Percentiles rank a stretch among this genome's conserved stretches.
Evolutionary conservation across 2,797 vertebrate genomes (phyloP).

Genomic region (Petrocephalus sullivani): DNA sequence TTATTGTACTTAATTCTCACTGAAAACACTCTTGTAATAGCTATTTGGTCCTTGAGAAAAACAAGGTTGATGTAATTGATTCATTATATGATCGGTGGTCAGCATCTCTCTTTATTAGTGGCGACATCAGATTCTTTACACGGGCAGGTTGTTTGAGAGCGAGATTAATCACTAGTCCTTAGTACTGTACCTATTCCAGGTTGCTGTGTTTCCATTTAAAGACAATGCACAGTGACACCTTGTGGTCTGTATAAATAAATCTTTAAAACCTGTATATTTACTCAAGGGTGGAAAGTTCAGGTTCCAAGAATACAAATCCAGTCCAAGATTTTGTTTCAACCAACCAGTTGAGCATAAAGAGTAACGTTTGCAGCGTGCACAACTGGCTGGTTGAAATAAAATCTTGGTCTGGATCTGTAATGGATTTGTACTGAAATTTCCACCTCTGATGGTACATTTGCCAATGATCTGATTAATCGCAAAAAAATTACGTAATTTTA

Average conservation of each 20-base stretch:
- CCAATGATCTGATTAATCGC: neutral
- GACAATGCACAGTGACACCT: conserved; percentile 10
- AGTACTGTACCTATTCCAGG: neutral
- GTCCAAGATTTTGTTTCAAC: neutral
- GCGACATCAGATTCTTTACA: neutral
- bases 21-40: neutral
- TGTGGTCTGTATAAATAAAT: neutral
- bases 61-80: neutral
- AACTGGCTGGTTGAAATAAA: neutral
- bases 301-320: neutral
- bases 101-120: neutral
- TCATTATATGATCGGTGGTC: neutral
- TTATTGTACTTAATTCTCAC: neutral
- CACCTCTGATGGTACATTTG: neutral
- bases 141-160: neutral
- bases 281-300: neutral
- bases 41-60: neutral
- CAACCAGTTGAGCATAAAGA: neutral
- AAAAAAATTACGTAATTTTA: neutral
- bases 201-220: neutral
- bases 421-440: neutral
- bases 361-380: neutral
- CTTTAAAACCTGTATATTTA: neutral
- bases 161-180: neutral
- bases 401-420: neutral